These are phyloP conservation scores for Ferrisia virgata DNA, from an alignment of 2,888 invertebrate species.

Conservation along the genomic window DNA sequence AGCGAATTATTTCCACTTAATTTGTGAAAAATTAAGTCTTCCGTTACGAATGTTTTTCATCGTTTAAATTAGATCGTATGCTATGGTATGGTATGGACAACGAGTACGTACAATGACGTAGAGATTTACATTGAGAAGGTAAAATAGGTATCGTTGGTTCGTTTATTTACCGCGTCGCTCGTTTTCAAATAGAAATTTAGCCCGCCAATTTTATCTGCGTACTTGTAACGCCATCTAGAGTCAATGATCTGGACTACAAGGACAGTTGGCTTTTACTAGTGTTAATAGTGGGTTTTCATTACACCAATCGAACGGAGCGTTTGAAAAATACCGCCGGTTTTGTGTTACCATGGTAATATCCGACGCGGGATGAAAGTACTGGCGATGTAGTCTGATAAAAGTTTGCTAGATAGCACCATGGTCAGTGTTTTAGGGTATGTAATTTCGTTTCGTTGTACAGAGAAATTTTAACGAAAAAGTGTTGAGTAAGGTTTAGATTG, in stretches of 20 bases:
- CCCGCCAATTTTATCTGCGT: neutral
- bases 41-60: slow-evolving; percentile 1
- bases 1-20: slow-evolving; percentile 16
- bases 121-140: neutral
- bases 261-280: neutral
- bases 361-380: neutral
- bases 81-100: too few relatives aligned
- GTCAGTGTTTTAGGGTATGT: neutral
- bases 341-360: neutral
- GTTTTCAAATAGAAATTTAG: neutral
- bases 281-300: neutral
- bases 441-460: too few relatives aligned
- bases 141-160: too few relatives aligned
- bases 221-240: neutral
- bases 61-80: neutral
- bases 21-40: slow-evolving; percentile 13
- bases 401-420: neutral
- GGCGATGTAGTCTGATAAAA: neutral
- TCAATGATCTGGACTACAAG: neutral
- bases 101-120: neutral
- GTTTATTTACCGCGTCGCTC: neutral
- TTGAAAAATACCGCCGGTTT: slow-evolving; percentile 15
- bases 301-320: neutral
- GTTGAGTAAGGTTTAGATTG: too few relatives aligned
- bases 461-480: too few relatives aligned